Conservation (phyloP, 2,797 vertebrate genomes). For the Myripristis jacobus region DNA sequence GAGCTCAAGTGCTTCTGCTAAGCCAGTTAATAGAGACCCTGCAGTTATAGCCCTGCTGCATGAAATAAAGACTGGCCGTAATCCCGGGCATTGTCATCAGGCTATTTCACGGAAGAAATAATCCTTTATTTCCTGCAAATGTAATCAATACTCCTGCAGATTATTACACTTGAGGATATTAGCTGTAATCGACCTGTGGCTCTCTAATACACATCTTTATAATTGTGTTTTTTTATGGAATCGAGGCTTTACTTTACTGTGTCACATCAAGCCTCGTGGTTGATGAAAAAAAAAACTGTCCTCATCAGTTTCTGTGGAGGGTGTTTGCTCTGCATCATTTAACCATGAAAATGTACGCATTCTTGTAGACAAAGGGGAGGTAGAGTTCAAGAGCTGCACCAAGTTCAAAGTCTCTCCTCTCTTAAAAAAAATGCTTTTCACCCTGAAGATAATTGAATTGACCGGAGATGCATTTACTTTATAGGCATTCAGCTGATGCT, state of each 20-base stretch:
- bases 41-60: neutral
- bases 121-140: constrained; percentile 44
- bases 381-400: no score
- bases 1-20: constrained; percentile 24
- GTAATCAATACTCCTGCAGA: constrained; percentile 50
- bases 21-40: constrained; percentile 28
- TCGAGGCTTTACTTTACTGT: neutral
- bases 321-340: no score
- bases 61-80: constrained; percentile 31
- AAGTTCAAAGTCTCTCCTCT: no score
- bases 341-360: no score
- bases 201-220: constrained; percentile 47
- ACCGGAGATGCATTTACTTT: no score
- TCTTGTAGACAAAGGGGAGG: no score
- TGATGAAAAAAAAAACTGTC: no score
- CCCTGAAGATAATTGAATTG: no score
- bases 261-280: neutral
- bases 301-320: no score
- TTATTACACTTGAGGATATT: constrained; percentile 54
- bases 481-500: no score
- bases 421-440: no score
- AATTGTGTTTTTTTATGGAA: constrained; percentile 22
- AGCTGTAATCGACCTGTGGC: constrained; percentile 33
- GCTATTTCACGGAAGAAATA: constrained; percentile 44
- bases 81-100: constrained; percentile 41